phyloP scores from a whole-genome alignment of 2,797 vertebrate species.

The Gadopsis bispinosus region DNA sequence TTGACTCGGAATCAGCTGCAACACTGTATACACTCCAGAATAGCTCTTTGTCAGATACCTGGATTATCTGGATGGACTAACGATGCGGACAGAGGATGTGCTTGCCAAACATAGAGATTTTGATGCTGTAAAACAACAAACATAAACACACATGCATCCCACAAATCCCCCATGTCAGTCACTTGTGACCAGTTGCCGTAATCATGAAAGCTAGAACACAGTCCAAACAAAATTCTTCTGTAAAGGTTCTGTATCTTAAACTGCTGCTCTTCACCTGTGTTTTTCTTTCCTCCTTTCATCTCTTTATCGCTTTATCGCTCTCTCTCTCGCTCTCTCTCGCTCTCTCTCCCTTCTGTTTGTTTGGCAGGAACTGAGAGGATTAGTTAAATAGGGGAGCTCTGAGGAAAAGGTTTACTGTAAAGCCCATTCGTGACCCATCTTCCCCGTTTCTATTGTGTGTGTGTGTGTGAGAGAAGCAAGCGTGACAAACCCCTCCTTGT shows the following conservation, averaged over 20 bases:
- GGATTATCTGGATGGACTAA: slow-evolving; percentile 60
- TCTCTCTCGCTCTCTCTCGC: slow-evolving; percentile 18
- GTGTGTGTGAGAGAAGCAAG: slow-evolving; percentile 24
- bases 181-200: slow-evolving; percentile 35
- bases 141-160: slow-evolving; percentile 36
- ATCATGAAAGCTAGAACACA: slow-evolving; percentile 49
- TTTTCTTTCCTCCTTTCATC: slow-evolving; percentile 58
- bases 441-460: slow-evolving; percentile 51
- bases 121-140: slow-evolving; percentile 54
- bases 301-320: slow-evolving; percentile 63
- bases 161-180: slow-evolving; percentile 51
- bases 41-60: slow-evolving; percentile 56
- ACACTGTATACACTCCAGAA: slow-evolving; percentile 39
- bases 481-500: slow-evolving; percentile 22
- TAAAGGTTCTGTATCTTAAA: slow-evolving; percentile 43
- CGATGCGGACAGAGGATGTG: slow-evolving; percentile 31
- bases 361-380: slow-evolving; percentile 73
- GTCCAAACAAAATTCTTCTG: slow-evolving; percentile 56
- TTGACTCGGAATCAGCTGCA: slow-evolving; percentile 25
- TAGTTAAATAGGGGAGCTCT: slow-evolving; percentile 69
- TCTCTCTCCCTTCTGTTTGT: slow-evolving; percentile 60
- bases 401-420: slow-evolving; percentile 79
- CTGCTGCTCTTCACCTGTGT: slow-evolving; percentile 54
- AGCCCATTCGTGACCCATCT: slow-evolving; percentile 67
- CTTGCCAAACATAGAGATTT: slow-evolving; percentile 59